Evolutionary conservation across 2,888 invertebrate species (phyloP).

Genomic region (Drosophila mimica): DNA sequence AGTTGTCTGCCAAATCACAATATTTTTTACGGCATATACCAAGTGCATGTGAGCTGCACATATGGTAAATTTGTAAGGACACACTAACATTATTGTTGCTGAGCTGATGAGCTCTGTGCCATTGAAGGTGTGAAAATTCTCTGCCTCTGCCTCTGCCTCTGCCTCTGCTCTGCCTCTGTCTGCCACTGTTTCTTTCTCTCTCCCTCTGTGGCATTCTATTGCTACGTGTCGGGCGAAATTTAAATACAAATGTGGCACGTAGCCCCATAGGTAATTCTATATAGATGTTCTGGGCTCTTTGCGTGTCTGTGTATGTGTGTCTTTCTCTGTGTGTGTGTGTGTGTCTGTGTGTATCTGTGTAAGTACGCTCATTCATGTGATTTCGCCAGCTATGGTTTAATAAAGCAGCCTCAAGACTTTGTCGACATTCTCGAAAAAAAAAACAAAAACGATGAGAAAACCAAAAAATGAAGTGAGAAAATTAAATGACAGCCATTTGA

Average conservation of each 20-base stretch:
- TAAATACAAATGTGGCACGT: constrained; percentile 81
- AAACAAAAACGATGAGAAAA: constrained; percentile 13
- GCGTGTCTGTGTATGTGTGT: constrained; percentile 1
- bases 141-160: background rate
- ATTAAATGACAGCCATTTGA: constrained; percentile 61
- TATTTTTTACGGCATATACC: background rate
- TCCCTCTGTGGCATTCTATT: constrained; percentile 5
- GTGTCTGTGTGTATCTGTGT: constrained; percentile 15
- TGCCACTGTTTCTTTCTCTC: background rate
- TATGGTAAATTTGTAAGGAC: constrained; percentile 43
- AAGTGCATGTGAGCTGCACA: background rate
- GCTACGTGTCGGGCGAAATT: constrained; percentile 56
- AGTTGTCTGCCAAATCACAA: background rate
- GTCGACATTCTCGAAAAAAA: constrained; percentile 31
- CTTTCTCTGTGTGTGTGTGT: background rate
- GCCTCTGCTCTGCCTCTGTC: background rate
- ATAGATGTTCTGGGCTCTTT: constrained; percentile 25
- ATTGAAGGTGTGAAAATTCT: constrained; percentile 32
- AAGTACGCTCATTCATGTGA: constrained; percentile 72
- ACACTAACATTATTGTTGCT: constrained; percentile 49
- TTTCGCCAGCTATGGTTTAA: constrained; percentile 75
- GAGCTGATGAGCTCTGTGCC: constrained; percentile 31
- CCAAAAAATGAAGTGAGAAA: constrained; percentile 11
- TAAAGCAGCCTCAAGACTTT: constrained; percentile 70
- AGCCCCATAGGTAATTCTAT: constrained; percentile 57